Percentiles rank a stretch among this genome's conserved stretches.
Conservation (phyloP, 2,888 invertebrate species). For the Drosophila kanekoi region DNA sequence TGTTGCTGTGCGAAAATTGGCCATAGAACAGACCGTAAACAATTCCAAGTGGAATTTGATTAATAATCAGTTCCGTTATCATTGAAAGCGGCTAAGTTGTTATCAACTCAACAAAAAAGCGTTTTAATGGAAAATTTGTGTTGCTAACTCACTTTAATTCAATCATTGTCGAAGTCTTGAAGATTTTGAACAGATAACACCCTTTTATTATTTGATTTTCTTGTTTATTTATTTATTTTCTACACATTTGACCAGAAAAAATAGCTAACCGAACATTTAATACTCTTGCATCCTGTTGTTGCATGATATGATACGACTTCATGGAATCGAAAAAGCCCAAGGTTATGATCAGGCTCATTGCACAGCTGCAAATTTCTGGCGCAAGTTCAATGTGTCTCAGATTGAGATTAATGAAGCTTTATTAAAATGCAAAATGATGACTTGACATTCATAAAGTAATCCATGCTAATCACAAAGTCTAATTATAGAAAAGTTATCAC, state of each 20-base stretch:
- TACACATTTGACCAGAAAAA: too few species aligned
- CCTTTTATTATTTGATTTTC: too few species aligned
- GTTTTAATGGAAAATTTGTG: conserved; percentile 4
- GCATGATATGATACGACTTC: background rate
- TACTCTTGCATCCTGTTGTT: too few species aligned
- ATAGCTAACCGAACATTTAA: too few species aligned
- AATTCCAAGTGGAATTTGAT: conserved; percentile 2
- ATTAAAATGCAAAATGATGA: background rate
- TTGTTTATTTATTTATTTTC: background rate
- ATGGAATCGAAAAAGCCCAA: background rate
- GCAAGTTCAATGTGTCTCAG: background rate
- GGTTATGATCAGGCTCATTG: background rate
- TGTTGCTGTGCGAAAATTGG: conserved; percentile 9
- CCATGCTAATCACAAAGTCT: background rate
- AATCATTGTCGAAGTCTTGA: background rate
- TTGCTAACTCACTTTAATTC: conserved; percentile 10
- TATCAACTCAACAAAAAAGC: conserved; percentile 8
- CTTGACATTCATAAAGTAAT: background rate
- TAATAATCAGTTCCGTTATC: conserved; percentile 23
- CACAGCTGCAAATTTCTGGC: background rate
- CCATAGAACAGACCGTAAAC: background rate
- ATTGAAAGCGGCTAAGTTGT: conserved; percentile 14
- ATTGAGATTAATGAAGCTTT: conserved; percentile 2
- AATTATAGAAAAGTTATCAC: background rate
- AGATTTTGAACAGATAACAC: too few species aligned